Conservation (phyloP, 2,113 vertebrate species). For the Stigmatopora nigra region DNA sequence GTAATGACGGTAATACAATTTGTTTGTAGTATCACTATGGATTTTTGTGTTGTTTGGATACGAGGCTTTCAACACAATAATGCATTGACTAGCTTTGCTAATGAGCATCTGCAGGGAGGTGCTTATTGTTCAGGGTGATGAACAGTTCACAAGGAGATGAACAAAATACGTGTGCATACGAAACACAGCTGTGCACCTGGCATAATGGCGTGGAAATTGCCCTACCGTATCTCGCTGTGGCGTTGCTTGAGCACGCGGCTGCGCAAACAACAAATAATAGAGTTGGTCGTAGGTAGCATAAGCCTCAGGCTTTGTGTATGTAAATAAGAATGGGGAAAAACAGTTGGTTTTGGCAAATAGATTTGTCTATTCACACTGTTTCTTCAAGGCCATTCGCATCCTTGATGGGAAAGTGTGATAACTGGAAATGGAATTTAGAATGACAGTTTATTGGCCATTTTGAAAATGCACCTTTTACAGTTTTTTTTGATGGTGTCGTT, state of each 20-base stretch:
- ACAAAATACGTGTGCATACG: neutral
- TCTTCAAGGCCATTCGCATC: neutral
- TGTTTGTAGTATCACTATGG: too few relatives aligned
- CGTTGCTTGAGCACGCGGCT: constrained; percentile 34
- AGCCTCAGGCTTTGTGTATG: neutral
- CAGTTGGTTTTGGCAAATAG: neutral
- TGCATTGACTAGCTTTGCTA: neutral
- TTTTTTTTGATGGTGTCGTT: too few relatives aligned
- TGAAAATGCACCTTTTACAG: too few relatives aligned
- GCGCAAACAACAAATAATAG: constrained; percentile 41
- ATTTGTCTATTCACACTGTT: neutral
- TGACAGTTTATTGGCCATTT: neutral
- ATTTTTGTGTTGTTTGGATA: neutral
- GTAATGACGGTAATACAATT: too few relatives aligned
- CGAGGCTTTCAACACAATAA: neutral
- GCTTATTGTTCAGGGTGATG: neutral
- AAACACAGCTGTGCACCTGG: constrained; percentile 19
- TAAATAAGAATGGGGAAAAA: constrained; percentile 3
- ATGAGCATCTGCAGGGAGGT: neutral
- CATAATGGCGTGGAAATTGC: constrained; percentile 8
- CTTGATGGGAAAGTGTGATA: neutral
- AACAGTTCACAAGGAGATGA: neutral
- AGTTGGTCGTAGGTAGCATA: constrained; percentile 8
- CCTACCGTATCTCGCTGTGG: constrained; percentile 13
- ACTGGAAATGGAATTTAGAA: neutral